phyloP scores from a whole-genome alignment of 2,888 invertebrate genomes.

The Scrobipalpa atriplicella region DNA sequence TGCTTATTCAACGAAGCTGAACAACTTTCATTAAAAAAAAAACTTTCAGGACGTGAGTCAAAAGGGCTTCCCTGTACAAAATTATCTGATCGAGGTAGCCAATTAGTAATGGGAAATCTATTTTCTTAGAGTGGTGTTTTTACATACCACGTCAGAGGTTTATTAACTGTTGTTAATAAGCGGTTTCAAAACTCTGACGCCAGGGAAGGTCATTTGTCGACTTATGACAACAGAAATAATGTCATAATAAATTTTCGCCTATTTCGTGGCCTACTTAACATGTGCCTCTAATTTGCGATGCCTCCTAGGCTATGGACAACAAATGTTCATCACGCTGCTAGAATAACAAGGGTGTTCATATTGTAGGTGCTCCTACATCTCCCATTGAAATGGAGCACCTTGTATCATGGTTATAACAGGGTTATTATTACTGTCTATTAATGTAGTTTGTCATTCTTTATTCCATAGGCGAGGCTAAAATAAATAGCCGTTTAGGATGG shows the following conservation, averaged over 20 bases:
- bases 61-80: too few species aligned
- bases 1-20: too few species aligned
- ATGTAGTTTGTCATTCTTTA: constrained; percentile 2
- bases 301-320: constrained; percentile 21
- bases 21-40: too few species aligned
- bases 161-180: too few species aligned
- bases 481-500: too few species aligned
- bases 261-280: constrained; percentile 25
- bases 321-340: constrained; percentile 20
- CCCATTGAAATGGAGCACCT: neutral
- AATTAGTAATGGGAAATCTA: too few species aligned
- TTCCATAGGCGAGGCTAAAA: neutral
- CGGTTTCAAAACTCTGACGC: too few species aligned
- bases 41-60: too few species aligned
- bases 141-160: too few species aligned
- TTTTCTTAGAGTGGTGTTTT: too few species aligned
- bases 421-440: neutral
- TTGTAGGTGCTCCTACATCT: neutral
- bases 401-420: neutral
- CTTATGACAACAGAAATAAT: neutral
- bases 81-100: too few species aligned
- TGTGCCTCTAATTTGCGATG: constrained; percentile 29
- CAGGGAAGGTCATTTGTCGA: too few species aligned
- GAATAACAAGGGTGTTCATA: constrained; percentile 24
- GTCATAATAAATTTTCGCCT: neutral